These are phyloP conservation scores for Cheilosia urbana DNA, from an alignment of 2,888 invertebrate species.

Conservation along the genomic window DNA sequence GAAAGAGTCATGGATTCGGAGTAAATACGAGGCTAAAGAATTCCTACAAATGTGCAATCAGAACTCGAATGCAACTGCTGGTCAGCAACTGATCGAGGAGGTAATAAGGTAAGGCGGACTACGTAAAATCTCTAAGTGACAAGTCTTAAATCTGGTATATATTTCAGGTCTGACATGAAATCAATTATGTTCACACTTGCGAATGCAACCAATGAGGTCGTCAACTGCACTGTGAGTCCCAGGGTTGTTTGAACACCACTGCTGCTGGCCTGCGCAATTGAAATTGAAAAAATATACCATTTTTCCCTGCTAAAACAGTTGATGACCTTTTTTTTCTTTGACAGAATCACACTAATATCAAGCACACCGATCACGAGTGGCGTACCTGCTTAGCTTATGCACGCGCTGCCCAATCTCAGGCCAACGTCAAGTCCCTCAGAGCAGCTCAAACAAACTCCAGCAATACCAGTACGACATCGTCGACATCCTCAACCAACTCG, in stretches of 20 bases:
- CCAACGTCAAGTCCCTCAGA: conserved; percentile 85
- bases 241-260: conserved; percentile 92
- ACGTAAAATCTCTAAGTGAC: neutral
- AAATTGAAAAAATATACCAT: conserved; percentile 81
- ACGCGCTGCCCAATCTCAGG: conserved; percentile 87
- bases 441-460: conserved; percentile 81
- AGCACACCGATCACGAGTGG: conserved; percentile 94
- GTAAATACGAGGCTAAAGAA: conserved; percentile 96
- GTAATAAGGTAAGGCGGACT: conserved; percentile 83
- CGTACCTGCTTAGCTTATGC: conserved; percentile 93
- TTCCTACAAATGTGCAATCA: conserved; percentile 89
- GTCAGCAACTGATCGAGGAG: conserved; percentile 89
- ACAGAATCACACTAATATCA: conserved; percentile 97
- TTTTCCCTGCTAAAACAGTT: neutral
- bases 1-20: conserved; percentile 96
- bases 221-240: conserved; percentile 90
- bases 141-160: too few relatives aligned
- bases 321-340: neutral
- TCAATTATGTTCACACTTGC: conserved; percentile 87
- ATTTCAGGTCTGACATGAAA: conserved; percentile 87
- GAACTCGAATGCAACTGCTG: conserved; percentile 85
- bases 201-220: conserved; percentile 88
- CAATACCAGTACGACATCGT: conserved; percentile 79
- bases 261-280: conserved; percentile 95
- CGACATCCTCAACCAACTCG: conserved; percentile 78